Base-by-base conservation (phyloP, 1,140 invertebrate species). In the Eriosoma lanigerum region DNA sequence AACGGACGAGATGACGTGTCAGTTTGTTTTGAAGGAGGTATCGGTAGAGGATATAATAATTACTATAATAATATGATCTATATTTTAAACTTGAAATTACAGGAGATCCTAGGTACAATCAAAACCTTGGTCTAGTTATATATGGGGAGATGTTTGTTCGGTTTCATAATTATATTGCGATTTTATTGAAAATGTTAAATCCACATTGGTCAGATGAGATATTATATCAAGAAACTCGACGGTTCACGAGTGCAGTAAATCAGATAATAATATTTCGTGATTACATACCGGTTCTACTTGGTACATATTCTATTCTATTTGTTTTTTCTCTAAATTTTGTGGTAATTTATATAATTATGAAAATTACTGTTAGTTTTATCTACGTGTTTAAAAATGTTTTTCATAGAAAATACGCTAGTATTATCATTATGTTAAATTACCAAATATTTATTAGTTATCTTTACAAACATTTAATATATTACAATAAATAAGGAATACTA, bases 181-280 rank as follows among this genome's bases (percentile, higher is more conserved):
- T 4, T 10, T 73, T 12, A 26, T 48, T 1, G n/a, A 0, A 10
- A n/a, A 8, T 4, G 8, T 1, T 38, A 13, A 73, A 73, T 54
- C 50, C 24, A 56, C 2, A n/a, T 52, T 73, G 70, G 70, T 21
- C 19, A 19, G 70, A 73, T 21, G 70, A 73, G n/a, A 32, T 13
- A n/a, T 17, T 73, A 8, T 73, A 73, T 12, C 50, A 73, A 38
- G 70, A 73, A 73, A 17, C 26, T 54, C 70, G 70, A 29, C 54
- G 19, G 26, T 5, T 73, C 1, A 15, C 32, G 4, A n/a, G 8
- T 1, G 70, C 70, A 52, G 0, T 56, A 19, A n/a, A 29, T 0
- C 50, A 73, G 48, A 54, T 73, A 13, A 21, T 54, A 9, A 29
- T 52, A 38, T 73, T 54, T 1, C n/a, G 50, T 13, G 70, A 73